These are phyloP conservation scores for Sclerodermus sp. DNA, from an alignment of 2,888 invertebrate species.

Conservation along the genomic window DNA sequence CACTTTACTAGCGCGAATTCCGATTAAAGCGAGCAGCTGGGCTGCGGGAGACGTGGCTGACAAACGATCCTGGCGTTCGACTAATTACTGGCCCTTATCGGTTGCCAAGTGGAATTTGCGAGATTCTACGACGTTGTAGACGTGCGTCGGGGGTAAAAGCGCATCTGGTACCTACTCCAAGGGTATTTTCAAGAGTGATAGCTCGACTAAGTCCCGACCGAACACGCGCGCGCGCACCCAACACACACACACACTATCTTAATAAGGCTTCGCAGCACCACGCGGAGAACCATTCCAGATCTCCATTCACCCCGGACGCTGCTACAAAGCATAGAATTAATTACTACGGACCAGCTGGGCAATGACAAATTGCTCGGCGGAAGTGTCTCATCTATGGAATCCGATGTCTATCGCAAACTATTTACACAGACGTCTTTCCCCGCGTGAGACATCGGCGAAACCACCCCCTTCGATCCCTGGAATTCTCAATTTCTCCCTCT, in stretches of 20 bases:
- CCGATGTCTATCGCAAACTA: too few relatives aligned
- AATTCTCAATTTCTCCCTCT: constrained; percentile 1
- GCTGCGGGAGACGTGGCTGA: not conserved
- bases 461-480: too few relatives aligned
- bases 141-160: constrained; percentile 1
- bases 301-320: not conserved
- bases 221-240: too few relatives aligned
- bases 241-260: too few relatives aligned
- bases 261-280: too few relatives aligned
- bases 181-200: constrained; percentile 17
- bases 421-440: not conserved
- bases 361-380: constrained; percentile 19
- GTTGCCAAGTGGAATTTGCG: constrained; percentile 5
- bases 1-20: not conserved
- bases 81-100: not conserved
- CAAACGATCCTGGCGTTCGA: not conserved
- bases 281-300: too few relatives aligned
- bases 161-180: constrained; percentile 18
- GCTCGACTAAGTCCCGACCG: constrained; percentile 6
- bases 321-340: constrained; percentile 15
- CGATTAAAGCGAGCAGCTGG: not conserved
- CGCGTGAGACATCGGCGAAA: too few relatives aligned
- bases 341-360: constrained; percentile 19
- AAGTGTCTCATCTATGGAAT: constrained; percentile 13
- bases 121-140: constrained; percentile 5